These are phyloP conservation scores for Smithornis capensis DNA, from an alignment of 2,113 vertebrate species.

Conservation along the genomic window DNA sequence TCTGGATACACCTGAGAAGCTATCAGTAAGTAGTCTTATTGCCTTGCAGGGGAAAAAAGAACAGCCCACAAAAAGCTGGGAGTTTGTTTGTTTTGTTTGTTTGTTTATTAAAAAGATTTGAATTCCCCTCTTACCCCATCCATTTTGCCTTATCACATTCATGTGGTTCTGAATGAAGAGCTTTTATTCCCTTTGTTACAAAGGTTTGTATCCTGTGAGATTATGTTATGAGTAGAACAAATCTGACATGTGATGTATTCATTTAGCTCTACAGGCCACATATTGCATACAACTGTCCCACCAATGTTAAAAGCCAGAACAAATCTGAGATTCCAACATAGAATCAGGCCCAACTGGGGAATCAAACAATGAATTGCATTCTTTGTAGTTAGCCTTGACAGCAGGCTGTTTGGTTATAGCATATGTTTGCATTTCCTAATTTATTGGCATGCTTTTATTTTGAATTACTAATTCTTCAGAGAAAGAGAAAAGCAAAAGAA, in stretches of 20 bases:
- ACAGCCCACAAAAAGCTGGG: background rate
- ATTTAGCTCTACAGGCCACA: background rate
- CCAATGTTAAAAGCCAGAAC: background rate
- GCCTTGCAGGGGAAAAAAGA: background rate
- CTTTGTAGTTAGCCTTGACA: slow-evolving; percentile 12
- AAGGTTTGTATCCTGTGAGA: background rate
- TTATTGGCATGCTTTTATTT: slow-evolving; percentile 38
- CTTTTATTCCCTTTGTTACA: background rate
- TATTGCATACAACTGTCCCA: background rate
- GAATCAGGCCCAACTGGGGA: background rate
- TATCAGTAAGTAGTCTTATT: background rate
- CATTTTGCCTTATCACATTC: background rate
- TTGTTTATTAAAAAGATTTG: background rate
- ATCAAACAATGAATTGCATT: background rate
- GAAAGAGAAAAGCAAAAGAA: slow-evolving; percentile 22
- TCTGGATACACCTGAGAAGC: background rate
- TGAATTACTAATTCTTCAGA: background rate
- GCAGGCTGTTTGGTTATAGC: slow-evolving; percentile 9
- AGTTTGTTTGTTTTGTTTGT: background rate
- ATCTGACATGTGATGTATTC: background rate
- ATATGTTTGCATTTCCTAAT: slow-evolving; percentile 52
- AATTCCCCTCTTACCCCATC: background rate
- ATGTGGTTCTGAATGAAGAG: background rate
- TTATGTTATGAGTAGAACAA: background rate
- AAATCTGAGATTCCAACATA: background rate